Evolutionary conservation across 2,888 invertebrate genomes (phyloP).

Genomic region (Caenorhabditis japonica): DNA sequence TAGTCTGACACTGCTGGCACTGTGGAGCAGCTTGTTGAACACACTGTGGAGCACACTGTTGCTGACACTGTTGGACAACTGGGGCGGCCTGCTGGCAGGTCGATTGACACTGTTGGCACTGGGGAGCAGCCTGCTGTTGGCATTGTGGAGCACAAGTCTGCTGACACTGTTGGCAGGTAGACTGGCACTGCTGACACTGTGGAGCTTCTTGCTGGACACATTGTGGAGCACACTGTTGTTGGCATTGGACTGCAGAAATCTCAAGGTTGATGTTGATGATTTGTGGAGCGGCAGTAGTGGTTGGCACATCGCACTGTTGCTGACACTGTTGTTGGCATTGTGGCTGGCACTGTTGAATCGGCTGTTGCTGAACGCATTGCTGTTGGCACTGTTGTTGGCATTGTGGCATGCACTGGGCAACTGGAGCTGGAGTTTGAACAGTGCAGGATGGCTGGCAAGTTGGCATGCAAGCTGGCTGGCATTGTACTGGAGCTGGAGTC

Average conservation of each 20-base stretch:
- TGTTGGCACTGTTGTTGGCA: conserved; percentile 35
- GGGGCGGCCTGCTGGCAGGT: conserved; percentile 21
- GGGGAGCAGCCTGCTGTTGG: conserved; percentile 18
- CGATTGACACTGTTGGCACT: conserved; percentile 37
- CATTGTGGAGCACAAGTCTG: conserved; percentile 28
- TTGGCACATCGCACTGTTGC: conserved; percentile 37
- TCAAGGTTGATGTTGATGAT: conserved; percentile 42
- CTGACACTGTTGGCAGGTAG: conserved; percentile 47
- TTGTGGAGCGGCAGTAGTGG: conserved; percentile 42
- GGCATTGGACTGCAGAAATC: conserved; percentile 27
- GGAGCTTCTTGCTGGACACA: conserved; percentile 49
- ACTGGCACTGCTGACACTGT: conserved; percentile 48
- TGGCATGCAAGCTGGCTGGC: conserved; percentile 41
- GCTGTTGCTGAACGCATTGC: conserved; percentile 45
- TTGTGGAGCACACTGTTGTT: conserved; percentile 57
- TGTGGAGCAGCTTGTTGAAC: conserved; percentile 33
- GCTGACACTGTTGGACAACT: conserved; percentile 22
- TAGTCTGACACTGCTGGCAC: conserved; percentile 44
- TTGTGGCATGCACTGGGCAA: conserved; percentile 32
- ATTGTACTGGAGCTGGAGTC: conserved; percentile 31
- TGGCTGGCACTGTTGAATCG: conserved; percentile 41
- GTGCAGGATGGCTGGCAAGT: conserved; percentile 40
- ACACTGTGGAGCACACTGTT: conserved; percentile 37
- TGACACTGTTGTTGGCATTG: conserved; percentile 54
- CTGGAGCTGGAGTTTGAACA: conserved; percentile 33